phyloP scores from a whole-genome alignment of 2,113 vertebrate species.

The Protomyctophum bolini region DNA sequence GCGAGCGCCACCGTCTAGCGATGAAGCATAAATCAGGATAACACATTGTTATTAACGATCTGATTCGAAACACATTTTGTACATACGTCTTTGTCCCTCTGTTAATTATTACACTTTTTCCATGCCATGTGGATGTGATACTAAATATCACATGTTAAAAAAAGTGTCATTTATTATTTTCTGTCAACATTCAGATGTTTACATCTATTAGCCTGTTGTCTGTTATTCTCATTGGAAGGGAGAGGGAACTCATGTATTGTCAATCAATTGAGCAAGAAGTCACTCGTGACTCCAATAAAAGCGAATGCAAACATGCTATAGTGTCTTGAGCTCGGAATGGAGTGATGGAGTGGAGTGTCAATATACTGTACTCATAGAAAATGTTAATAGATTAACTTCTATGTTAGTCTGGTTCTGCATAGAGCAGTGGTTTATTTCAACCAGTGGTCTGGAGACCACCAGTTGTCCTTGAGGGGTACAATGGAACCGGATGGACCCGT shows the following conservation, averaged over 20 bases:
- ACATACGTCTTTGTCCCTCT: not conserved
- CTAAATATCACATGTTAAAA: not conserved
- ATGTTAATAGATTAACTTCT: too few relatives aligned
- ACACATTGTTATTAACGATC: conserved; percentile 30
- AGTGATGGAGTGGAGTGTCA: too few relatives aligned
- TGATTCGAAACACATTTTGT: conserved; percentile 41
- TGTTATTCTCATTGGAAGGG: conserved; percentile 9
- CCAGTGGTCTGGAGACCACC: too few relatives aligned
- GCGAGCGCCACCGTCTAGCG: too few relatives aligned
- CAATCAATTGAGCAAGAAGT: not conserved
- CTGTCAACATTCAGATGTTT: conserved; percentile 21
- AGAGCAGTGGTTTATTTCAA: too few relatives aligned
- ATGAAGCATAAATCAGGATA: too few relatives aligned
- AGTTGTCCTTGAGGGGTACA: too few relatives aligned
- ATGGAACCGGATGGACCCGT: too few relatives aligned
- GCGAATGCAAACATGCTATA: conserved; percentile 6
- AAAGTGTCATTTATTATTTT: conserved; percentile 11
- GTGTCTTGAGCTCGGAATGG: conserved; percentile 5
- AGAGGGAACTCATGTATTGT: conserved; percentile 20
- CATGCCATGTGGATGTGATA: conserved; percentile 5
- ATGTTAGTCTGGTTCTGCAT: too few relatives aligned
- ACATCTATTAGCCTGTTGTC: conserved; percentile 14
- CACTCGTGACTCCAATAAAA: conserved; percentile 18
- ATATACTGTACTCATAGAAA: conserved; percentile 12
- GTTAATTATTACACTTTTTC: not conserved